phyloP scores from a whole-genome alignment of 2,888 invertebrate species.

The Charanyca ferruginea region DNA sequence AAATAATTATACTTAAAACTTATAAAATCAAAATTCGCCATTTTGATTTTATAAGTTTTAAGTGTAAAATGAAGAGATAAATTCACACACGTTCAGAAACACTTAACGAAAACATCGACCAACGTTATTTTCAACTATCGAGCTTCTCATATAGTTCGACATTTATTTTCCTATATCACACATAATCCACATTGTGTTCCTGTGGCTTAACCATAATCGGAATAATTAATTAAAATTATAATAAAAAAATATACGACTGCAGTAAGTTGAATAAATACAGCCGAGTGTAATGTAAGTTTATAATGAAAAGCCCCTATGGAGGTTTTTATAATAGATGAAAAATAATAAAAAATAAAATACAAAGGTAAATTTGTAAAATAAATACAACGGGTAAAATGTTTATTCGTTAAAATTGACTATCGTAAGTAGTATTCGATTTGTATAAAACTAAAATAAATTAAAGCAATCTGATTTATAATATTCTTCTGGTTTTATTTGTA shows the following conservation, averaged over 20 bases:
- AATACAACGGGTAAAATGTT: slow-evolving; percentile 88
- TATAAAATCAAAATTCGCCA: slow-evolving; percentile 8
- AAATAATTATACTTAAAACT: not conserved
- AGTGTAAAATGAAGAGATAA: slow-evolving; percentile 30
- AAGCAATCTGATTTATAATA: slow-evolving; percentile 91
- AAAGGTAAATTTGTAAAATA: slow-evolving; percentile 91
- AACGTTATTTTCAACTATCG: slow-evolving; percentile 50
- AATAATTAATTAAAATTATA: slow-evolving; percentile 82
- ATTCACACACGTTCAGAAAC: slow-evolving; percentile 24
- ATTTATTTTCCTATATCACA: slow-evolving; percentile 69
- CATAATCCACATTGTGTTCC: slow-evolving; percentile 84
- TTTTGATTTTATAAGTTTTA: too few relatives aligned
- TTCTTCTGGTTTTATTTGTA: slow-evolving; percentile 79
- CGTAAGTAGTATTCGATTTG: slow-evolving; percentile 91
- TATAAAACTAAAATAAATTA: slow-evolving; percentile 91
- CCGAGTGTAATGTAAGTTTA: slow-evolving; percentile 89
- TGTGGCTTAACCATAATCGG: slow-evolving; percentile 84
- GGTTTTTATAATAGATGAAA: slow-evolving; percentile 89
- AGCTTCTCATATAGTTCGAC: slow-evolving; percentile 59
- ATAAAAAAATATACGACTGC: slow-evolving; percentile 83
- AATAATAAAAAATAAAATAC: slow-evolving; percentile 80
- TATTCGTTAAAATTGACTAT: slow-evolving; percentile 91
- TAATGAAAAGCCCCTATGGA: slow-evolving; percentile 90
- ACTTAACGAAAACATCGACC: slow-evolving; percentile 43
- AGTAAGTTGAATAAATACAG: slow-evolving; percentile 83